Evolutionary conservation across 2,113 vertebrate species (phyloP).

Genomic region (Puffinus mauretanicus): DNA sequence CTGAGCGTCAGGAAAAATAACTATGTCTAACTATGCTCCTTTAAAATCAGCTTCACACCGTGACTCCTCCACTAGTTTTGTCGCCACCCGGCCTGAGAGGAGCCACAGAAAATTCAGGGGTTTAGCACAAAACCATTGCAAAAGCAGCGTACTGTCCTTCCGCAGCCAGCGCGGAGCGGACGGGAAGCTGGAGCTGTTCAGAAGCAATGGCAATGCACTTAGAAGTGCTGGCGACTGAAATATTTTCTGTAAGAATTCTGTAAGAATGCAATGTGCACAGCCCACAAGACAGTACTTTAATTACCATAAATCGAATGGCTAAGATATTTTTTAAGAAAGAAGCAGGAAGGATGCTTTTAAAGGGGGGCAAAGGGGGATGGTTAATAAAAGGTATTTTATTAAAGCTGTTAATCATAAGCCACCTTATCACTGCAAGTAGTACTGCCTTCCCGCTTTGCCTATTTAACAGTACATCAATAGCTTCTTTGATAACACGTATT

Average conservation of each 20-base stretch:
- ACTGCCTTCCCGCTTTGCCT: background rate
- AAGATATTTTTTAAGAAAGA: background rate
- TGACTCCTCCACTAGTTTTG: rapidly evolving
- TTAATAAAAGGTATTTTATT: background rate
- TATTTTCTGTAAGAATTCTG: background rate
- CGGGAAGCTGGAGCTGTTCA: background rate
- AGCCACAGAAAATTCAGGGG: background rate
- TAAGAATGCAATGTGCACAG: background rate
- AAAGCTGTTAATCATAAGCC: background rate
- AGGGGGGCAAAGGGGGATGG: rapidly evolving
- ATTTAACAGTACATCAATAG: background rate
- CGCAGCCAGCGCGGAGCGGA: background rate
- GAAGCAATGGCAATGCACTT: rapidly evolving
- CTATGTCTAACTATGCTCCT: rapidly evolving
- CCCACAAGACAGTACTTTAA: too few species aligned
- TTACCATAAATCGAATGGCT: background rate
- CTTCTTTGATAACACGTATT: rapidly evolving
- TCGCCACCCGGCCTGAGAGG: rapidly evolving
- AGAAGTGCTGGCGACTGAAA: background rate
- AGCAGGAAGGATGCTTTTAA: background rate
- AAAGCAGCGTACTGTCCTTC: background rate
- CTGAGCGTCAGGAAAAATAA: background rate
- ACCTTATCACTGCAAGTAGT: background rate
- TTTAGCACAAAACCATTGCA: background rate
- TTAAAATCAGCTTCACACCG: rapidly evolving